These are phyloP conservation scores for Eupithecia exiguata DNA, from an alignment of 2,888 invertebrate genomes.

Conservation along the genomic window DNA sequence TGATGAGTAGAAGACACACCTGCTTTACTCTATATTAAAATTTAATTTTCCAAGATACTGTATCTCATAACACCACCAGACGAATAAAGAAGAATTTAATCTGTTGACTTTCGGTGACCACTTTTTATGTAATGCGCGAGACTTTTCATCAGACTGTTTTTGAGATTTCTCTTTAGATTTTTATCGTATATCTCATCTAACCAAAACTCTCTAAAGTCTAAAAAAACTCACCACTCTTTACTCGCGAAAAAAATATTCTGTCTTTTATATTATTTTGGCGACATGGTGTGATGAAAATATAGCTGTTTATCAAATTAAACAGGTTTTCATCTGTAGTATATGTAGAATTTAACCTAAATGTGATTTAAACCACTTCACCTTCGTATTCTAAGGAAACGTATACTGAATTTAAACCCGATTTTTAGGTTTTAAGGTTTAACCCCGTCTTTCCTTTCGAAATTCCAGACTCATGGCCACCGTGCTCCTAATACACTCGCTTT, in stretches of 20 bases:
- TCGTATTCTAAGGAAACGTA: too few relatives aligned
- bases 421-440: rapidly evolving
- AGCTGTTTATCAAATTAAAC: neutral
- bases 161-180: neutral
- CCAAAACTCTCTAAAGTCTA: too few relatives aligned
- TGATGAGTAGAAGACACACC: slow-evolving; percentile 48
- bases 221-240: too few relatives aligned
- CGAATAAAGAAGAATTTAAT: slow-evolving; percentile 70
- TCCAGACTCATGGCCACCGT: slow-evolving; percentile 55
- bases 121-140: slow-evolving; percentile 22
- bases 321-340: too few relatives aligned
- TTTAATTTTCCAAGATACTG: slow-evolving; percentile 56
- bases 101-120: slow-evolving; percentile 55
- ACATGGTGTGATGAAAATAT: too few relatives aligned
- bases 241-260: too few relatives aligned
- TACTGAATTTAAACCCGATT: neutral
- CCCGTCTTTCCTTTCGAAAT: neutral
- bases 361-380: too few relatives aligned
- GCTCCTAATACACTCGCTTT: slow-evolving; percentile 62
- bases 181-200: neutral
- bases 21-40: slow-evolving; percentile 54
- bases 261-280: too few relatives aligned
- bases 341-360: too few relatives aligned
- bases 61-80: slow-evolving; percentile 60
- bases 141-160: neutral